phyloP scores from a whole-genome alignment of 2,888 invertebrate genomes.

The Melinopterus prodromus region DNA sequence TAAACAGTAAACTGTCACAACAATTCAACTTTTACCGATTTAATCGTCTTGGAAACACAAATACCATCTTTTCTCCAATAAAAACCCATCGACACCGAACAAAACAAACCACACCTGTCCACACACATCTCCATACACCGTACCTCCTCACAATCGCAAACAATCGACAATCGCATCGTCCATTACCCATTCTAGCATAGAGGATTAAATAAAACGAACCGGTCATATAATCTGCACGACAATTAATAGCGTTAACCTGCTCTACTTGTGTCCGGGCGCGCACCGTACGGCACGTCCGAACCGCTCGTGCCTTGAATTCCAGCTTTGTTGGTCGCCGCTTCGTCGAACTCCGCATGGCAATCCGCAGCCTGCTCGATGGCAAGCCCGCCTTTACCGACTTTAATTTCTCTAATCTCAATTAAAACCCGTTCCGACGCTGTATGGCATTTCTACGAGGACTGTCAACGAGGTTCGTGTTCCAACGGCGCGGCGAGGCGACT shows the following conservation, averaged over 20 bases:
- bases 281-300: neutral
- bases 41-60: too few species aligned
- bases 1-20: too few species aligned
- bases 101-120: too few species aligned
- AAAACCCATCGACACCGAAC: too few species aligned
- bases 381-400: neutral
- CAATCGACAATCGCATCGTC: neutral
- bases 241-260: neutral
- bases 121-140: neutral
- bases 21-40: too few species aligned
- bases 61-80: too few species aligned
- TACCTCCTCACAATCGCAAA: neutral
- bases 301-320: neutral
- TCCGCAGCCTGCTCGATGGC: neutral
- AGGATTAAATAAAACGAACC: neutral
- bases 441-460: neutral
- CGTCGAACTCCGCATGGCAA: neutral
- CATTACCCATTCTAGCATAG: neutral
- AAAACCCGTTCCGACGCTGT: neutral
- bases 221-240: neutral
- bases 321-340: neutral
- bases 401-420: constrained; percentile 4
- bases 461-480: neutral
- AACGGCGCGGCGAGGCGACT: neutral
- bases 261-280: neutral